Evolutionary conservation across 1,140 invertebrate genomes (phyloP), one percentile per base, ranked within the genome.

Genomic region (Trachymyrmex septentrionalis): DNA sequence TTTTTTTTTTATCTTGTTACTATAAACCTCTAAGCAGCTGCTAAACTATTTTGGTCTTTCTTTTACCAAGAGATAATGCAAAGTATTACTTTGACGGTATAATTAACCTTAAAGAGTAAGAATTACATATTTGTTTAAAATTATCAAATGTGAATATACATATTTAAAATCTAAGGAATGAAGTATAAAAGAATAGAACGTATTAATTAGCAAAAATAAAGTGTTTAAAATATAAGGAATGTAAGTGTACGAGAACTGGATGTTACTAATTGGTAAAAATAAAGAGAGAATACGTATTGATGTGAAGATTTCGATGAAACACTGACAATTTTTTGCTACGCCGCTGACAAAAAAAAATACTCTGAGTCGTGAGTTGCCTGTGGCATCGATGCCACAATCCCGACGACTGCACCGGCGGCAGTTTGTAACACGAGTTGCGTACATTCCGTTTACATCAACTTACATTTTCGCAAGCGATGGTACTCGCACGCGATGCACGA

Each of bases 391-490:
- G 38, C n/a, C n/a, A n/a, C n/a, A 72, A 59, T 38, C 24, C n/a
- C 14, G 53, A 82, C 50, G 34, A 82, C 6, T 38, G 34, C 67
- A 59, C 12, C 55, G 24, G 19, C 34, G 66, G 50, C 66, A 44
- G 64, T 66, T 81, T 73, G 53, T 72, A 57, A 72, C 66, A 34
- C 53, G 34, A 16, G 53, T 72, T 81, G 53, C 78, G 53, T 81
- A 55, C 30, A 14, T 69, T 67, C 50, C 50, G 57, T 57, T 82
- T 82, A 72, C 53, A 82, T 72, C 67, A 55, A 21, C 66, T 73
- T 73, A 30, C 38, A 72, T 82, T 73, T 82, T 82, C 80, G 38
- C 67, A 19, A 80, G 67, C 24, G 38, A 82, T 53, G 80, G 3
- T n/a, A 73, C 44, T 72, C 19, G 53, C 53, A 30, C 64, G 50